Percentiles rank a stretch among this genome's conserved stretches.
These are phyloP conservation scores for Hydrolagus colliei DNA, from an alignment of 2,797 vertebrate species.

Conservation along the genomic window DNA sequence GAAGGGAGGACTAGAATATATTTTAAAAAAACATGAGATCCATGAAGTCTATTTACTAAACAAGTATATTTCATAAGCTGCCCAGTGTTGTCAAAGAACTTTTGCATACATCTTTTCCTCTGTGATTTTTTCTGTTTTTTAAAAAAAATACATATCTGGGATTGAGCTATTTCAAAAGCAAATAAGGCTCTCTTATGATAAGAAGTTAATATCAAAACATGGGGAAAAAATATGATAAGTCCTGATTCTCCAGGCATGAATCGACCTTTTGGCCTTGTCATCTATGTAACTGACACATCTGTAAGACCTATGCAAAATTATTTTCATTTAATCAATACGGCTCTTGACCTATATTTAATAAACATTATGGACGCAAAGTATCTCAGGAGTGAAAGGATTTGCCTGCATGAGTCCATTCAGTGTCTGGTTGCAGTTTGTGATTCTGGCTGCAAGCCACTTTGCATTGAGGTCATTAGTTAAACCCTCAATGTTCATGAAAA, in stretches of 20 bases:
- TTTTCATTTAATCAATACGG: slow-evolving; percentile 20
- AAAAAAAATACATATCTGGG: not conserved
- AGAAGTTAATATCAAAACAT: slow-evolving; percentile 8
- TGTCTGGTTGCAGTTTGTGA: slow-evolving; percentile 13
- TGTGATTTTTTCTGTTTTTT: not conserved
- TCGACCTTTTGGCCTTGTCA: slow-evolving; percentile 18
- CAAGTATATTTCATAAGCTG: not conserved
- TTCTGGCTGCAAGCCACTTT: slow-evolving; percentile 12
- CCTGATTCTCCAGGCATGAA: slow-evolving; percentile 25
- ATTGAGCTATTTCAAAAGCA: not conserved
- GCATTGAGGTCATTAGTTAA: slow-evolving; percentile 7
- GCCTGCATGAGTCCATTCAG: not conserved
- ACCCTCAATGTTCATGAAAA: slow-evolving; percentile 5
- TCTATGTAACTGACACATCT: slow-evolving; percentile 15
- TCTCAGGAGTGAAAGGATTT: slow-evolving; percentile 13
- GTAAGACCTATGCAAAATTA: slow-evolving; percentile 26
- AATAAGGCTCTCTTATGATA: not conserved
- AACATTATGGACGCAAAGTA: slow-evolving; percentile 17
- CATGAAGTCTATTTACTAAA: not conserved
- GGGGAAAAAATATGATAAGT: not conserved
- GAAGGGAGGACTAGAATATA: not conserved
- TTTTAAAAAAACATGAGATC: not conserved
- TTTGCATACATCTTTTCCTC: not conserved
- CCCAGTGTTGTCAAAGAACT: not conserved
- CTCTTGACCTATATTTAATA: slow-evolving; percentile 24